Evolutionary conservation across 2,113 vertebrate genomes (phyloP), one percentile per base, ranked within the genome.

Genomic region (Anguilla rostrata): DNA sequence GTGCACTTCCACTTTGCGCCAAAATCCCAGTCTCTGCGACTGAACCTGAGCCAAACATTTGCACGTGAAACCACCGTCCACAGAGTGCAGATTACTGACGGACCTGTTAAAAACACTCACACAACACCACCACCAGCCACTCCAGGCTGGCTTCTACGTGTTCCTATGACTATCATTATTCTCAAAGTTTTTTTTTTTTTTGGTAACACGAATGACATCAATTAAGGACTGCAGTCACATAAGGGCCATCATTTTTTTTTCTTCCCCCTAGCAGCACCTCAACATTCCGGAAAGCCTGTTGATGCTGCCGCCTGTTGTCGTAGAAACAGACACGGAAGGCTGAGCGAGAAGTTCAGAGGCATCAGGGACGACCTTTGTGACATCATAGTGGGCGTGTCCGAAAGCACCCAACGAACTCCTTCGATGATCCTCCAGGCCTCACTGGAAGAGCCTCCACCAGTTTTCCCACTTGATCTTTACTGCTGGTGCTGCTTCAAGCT

Each of bases 131-230:
- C 63, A 71, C 63, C 63, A n/a, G 85, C 87, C 39, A 34, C 18
- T 84, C 87, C 86, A 86, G 88, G 86, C 86, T 85, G 75, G 26
- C 20, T 20, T 12, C 22, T 87, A 87, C 87, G 87, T 88, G 89
- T 90, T 86, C 88, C 84, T 84, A 84, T 92, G 91, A 91, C 86
- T 84, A 93, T 92, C 92, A 88, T 91, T 91, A 89, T 88, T 89
- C 85, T 91, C 88, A 89, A 89, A 88, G 84, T 89, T 75, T 75
- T 75, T 75, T 75, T 75, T 75, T 75, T 75, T 91, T 85, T 85
- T 90, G 90, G 91, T 87, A 87, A 92, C 26, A 57, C 84, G 87
- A 81, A 89, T 92, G 94, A 93, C 92, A 95, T 95, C 94, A 91
- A 41, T 81, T 41, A 75, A 34, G n/a, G 71, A 22, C 7, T 34